phyloP scores from a whole-genome alignment of 2,888 invertebrate genomes.

The Agonopterix alstromeriana region DNA sequence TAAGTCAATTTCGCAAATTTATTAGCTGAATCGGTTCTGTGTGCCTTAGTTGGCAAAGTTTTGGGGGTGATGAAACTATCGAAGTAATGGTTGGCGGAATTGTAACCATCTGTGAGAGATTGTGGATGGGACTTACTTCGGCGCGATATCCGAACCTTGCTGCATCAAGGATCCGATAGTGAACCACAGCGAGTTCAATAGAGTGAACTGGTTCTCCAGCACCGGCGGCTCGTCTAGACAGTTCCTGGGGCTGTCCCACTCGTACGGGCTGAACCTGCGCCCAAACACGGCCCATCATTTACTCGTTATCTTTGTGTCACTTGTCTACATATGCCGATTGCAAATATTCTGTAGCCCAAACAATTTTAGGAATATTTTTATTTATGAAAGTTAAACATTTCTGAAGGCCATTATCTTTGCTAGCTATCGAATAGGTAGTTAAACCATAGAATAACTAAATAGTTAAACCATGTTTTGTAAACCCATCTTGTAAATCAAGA shows the following conservation, averaged over 20 bases:
- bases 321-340: constrained; percentile 1
- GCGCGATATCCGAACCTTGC: constrained; percentile 94
- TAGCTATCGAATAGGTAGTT: too few relatives aligned
- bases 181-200: constrained; percentile 96
- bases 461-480: too few relatives aligned
- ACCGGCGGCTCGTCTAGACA: constrained; percentile 90
- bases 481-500: too few relatives aligned
- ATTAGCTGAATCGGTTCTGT: too few relatives aligned
- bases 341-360: not conserved
- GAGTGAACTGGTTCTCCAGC: constrained; percentile 93
- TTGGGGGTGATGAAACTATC: not conserved
- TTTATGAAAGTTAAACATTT: too few relatives aligned
- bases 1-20: not conserved
- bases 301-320: constrained; percentile 12
- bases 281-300: constrained; percentile 59
- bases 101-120: constrained; percentile 39
- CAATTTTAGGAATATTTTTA: too few relatives aligned
- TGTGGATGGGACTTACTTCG: constrained; percentile 82
- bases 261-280: constrained; percentile 92
- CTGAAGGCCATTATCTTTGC: too few relatives aligned
- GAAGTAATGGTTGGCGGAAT: constrained; percentile 20
- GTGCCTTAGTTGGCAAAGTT: not conserved
- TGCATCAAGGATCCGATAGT: constrained; percentile 95
- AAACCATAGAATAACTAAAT: too few relatives aligned
- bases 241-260: constrained; percentile 93